Evolutionary conservation across 2,797 vertebrate species (phyloP), one percentile per base, ranked within the genome.

Genomic region (Phrynocephalus guinanensis): DNA sequence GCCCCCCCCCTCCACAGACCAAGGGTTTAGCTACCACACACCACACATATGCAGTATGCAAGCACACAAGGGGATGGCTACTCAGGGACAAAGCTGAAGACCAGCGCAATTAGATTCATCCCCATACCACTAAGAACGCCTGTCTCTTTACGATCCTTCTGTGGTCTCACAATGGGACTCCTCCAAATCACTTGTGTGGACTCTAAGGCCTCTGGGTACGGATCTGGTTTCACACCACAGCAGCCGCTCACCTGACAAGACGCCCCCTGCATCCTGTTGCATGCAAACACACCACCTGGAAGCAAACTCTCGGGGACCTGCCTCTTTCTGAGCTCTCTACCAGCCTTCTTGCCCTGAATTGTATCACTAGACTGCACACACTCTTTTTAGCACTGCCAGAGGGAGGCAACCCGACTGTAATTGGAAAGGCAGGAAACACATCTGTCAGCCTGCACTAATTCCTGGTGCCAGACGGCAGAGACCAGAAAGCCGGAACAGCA

Each of bases 371-470:
- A 73, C 91, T 91, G 72, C 92, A 83, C 86, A 68, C 91, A 70
- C 92, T 91, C 93, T 66, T 70, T 78, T 87, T 15, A 94, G 94
- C 95, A 81, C 86, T 86, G 90, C 95, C 94, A 89, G 95, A 91
- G 95, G 94, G 93, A 90, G 92, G 93, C 92, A 90, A 84, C 91
- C 83, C 89, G 91, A 94, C 93, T 92, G 92, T 94, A 94, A 93
- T 93, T 92, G 93, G 90, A 94, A 88, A 86, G 87, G 90, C 86
- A 92, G 92, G 93, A 95, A 94, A 94, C 95, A 91, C 94, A 93
- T 93, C 87, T 93, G 94, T 94, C 94, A 92, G n/a, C 92, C 94
- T 81, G 95, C 63, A 83, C 93, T 87, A 90, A 94, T 88, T 93
- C 93, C 82, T 92, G 91, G 92, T 94, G 94, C 95, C 95, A 89